Conservation (phyloP, 2,888 invertebrate genomes). For the Barypeithes pellucidus region DNA sequence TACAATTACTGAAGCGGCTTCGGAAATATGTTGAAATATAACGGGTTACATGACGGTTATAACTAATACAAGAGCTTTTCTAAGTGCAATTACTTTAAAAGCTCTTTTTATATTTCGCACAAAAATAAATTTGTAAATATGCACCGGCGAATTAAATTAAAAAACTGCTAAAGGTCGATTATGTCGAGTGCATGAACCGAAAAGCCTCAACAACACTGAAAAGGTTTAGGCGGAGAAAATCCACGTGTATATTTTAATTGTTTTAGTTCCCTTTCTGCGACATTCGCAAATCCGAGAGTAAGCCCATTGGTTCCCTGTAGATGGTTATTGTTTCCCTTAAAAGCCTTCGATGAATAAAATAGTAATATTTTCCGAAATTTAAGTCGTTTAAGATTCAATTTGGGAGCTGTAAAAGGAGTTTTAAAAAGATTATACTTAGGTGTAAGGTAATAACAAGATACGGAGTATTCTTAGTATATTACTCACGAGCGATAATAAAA, state of each 20-base stretch:
- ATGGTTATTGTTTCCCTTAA: slow-evolving; percentile 34
- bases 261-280: slow-evolving; percentile 45
- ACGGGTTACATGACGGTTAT: too few species aligned
- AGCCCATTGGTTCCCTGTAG: slow-evolving; percentile 24
- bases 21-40: too few species aligned
- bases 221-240: slow-evolving; percentile 24
- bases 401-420: slow-evolving; percentile 4
- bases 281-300: slow-evolving; percentile 40
- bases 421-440: too few species aligned
- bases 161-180: slow-evolving; percentile 23
- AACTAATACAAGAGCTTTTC: not conserved
- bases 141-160: slow-evolving; percentile 10
- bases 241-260: slow-evolving; percentile 48
- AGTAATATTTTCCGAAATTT: slow-evolving; percentile 39
- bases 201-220: slow-evolving; percentile 29
- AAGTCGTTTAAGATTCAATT: slow-evolving; percentile 23
- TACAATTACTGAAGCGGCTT: too few species aligned
- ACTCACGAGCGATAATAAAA: too few species aligned
- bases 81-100: slow-evolving; percentile 1
- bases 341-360: slow-evolving; percentile 35
- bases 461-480: too few species aligned
- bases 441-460: too few species aligned
- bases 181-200: slow-evolving; percentile 24
- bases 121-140: slow-evolving; percentile 12
- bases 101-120: not conserved